Evolutionary conservation across 2,113 vertebrate genomes (phyloP).

Genomic region (Capreolus pygargus): DNA sequence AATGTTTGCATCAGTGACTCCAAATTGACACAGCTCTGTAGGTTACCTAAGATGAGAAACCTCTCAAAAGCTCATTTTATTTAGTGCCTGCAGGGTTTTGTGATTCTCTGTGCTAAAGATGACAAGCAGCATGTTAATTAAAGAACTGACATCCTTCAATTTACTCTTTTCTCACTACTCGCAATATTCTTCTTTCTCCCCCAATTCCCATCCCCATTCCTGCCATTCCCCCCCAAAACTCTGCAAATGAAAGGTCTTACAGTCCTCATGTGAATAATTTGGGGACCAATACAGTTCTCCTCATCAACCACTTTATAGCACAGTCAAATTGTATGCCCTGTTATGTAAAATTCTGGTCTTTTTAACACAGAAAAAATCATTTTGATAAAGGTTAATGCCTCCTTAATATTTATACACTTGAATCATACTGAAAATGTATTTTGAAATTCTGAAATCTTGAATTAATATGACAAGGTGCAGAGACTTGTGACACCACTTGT

Average conservation of each 20-base stretch:
- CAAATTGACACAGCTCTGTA: conserved; percentile 36
- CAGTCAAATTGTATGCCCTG: conserved; percentile 31
- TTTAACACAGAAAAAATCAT: conserved; percentile 51
- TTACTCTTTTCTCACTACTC: background rate
- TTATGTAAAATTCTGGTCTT: conserved; percentile 54
- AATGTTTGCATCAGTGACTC: conserved; percentile 49
- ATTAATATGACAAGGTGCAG: conserved; percentile 52
- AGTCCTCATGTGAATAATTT: conserved; percentile 22
- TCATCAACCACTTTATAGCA: background rate
- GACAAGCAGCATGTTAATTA: conserved; percentile 38
- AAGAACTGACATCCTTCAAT: background rate
- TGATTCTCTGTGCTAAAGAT: background rate
- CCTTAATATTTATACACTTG: conserved; percentile 71
- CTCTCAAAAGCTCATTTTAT: background rate
- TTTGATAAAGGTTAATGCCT: conserved; percentile 72
- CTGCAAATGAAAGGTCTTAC: conserved; percentile 38
- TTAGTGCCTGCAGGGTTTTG: background rate
- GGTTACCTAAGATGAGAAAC: conserved; percentile 12
- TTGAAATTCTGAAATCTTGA: conserved; percentile 59
- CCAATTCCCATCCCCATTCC: background rate
- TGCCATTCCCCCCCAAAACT: background rate
- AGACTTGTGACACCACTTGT: conserved; percentile 44
- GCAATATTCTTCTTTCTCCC: background rate
- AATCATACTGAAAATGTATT: conserved; percentile 42
- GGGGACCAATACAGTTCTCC: background rate